These are phyloP conservation scores for Rousettus madagascariensis DNA, from an alignment of 2,797 vertebrate genomes.

Conservation along the genomic window DNA sequence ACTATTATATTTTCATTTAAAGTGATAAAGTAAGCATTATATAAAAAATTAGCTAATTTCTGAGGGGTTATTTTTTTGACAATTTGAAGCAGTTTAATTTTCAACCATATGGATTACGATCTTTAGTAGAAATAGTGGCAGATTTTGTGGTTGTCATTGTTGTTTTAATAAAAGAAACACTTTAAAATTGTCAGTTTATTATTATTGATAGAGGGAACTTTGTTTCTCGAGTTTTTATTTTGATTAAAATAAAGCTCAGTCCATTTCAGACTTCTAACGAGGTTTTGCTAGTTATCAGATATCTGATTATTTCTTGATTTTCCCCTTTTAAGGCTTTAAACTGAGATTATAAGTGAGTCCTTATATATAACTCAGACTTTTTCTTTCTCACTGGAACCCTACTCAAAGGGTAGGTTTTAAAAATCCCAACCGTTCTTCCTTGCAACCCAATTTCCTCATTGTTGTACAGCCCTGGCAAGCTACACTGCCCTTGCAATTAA, in stretches of 20 bases:
- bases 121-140: slow-evolving; percentile 64
- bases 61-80: slow-evolving; percentile 52
- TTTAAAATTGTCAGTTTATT: slow-evolving; percentile 49
- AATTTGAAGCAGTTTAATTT: slow-evolving; percentile 61
- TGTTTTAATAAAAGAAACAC: slow-evolving; percentile 63
- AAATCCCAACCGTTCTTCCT: neutral
- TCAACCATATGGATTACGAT: slow-evolving; percentile 47
- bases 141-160: neutral
- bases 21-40: slow-evolving; percentile 56
- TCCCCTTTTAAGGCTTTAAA: neutral
- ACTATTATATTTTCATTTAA: slow-evolving; percentile 25
- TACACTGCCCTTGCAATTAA: neutral
- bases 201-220: neutral
- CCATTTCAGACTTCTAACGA: slow-evolving; percentile 48
- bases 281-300: slow-evolving; percentile 21
- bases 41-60: slow-evolving; percentile 62
- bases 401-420: neutral
- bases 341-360: slow-evolving; percentile 28
- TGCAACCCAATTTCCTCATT: neutral
- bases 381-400: neutral
- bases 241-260: slow-evolving; percentile 53
- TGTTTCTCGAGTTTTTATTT: slow-evolving; percentile 62
- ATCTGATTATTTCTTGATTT: slow-evolving; percentile 1
- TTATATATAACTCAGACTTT: slow-evolving; percentile 1
- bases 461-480: neutral